Evolutionary conservation across 2,888 invertebrate genomes (phyloP).

Genomic region (Agrochola lychnidis): DNA sequence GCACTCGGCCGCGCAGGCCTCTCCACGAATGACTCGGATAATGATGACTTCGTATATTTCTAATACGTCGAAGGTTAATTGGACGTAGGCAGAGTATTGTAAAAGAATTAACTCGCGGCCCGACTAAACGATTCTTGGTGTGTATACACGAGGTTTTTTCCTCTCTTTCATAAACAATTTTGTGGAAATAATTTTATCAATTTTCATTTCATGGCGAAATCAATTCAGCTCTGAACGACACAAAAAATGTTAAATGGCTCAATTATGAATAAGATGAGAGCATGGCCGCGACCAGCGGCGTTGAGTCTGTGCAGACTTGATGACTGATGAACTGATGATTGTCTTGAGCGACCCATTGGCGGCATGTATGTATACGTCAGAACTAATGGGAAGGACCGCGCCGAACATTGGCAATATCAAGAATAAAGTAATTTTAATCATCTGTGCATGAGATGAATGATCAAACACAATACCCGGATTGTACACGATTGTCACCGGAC

Average conservation of each 20-base stretch:
- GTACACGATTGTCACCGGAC: neutral
- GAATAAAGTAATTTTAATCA: neutral
- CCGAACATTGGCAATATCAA: neutral
- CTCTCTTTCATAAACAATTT: constrained; percentile 69
- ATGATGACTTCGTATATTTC: constrained; percentile 87
- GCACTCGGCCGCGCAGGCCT: constrained; percentile 68
- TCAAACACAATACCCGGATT: neutral
- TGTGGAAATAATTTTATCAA: constrained; percentile 58
- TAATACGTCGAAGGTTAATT: constrained; percentile 88
- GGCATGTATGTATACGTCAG: no score
- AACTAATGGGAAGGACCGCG: neutral
- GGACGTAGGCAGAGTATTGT: constrained; percentile 87
- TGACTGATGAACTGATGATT: neutral
- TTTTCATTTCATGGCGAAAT: constrained; percentile 63
- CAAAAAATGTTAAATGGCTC: constrained; percentile 58
- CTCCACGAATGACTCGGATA: constrained; percentile 79
- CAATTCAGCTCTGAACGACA: constrained; percentile 57
- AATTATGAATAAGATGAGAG: constrained; percentile 55
- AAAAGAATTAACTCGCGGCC: constrained; percentile 82
- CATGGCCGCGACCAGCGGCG: constrained; percentile 14
- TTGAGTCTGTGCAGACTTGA: neutral
- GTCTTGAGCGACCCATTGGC: neutral
- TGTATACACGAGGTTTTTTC: constrained; percentile 52
- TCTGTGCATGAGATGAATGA: neutral
- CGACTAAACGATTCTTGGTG: constrained; percentile 65